Evolutionary conservation across 2,888 invertebrate genomes (phyloP).

Genomic region (Tenthredo scrophulariae): DNA sequence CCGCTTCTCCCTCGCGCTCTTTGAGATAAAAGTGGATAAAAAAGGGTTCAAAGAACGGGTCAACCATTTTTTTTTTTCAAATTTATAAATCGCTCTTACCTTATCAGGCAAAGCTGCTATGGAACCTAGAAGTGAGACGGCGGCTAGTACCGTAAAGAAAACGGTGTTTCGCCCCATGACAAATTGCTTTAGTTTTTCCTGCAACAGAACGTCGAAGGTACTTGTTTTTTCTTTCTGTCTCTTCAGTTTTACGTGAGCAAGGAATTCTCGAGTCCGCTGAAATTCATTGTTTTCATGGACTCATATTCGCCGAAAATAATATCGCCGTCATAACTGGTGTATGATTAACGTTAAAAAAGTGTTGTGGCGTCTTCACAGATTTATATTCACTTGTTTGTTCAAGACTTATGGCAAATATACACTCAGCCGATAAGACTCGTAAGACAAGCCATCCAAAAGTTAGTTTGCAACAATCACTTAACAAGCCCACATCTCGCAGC

Average conservation of each 20-base stretch:
- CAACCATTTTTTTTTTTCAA: neutral
- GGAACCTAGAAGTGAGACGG: constrained; percentile 13
- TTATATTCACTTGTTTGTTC: neutral
- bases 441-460: neutral
- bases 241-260: neutral
- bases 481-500: neutral
- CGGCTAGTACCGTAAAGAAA: constrained; percentile 40
- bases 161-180: constrained; percentile 44
- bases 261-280: neutral
- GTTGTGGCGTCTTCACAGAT: constrained; percentile 30
- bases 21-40: neutral
- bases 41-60: neutral
- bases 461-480: constrained; percentile 37
- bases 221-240: neutral
- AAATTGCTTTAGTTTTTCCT: neutral
- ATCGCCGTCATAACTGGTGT: neutral
- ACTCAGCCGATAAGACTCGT: constrained; percentile 39
- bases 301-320: constrained; percentile 23
- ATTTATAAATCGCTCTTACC: neutral
- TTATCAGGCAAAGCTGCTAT: constrained; percentile 5
- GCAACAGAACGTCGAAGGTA: neutral
- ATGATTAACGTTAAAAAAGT: constrained; percentile 3
- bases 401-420: constrained; percentile 16
- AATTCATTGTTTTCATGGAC: neutral
- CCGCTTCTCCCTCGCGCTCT: constrained; percentile 76